Conservation (phyloP, 2,888 invertebrate genomes). For the Tachina lurida region DNA sequence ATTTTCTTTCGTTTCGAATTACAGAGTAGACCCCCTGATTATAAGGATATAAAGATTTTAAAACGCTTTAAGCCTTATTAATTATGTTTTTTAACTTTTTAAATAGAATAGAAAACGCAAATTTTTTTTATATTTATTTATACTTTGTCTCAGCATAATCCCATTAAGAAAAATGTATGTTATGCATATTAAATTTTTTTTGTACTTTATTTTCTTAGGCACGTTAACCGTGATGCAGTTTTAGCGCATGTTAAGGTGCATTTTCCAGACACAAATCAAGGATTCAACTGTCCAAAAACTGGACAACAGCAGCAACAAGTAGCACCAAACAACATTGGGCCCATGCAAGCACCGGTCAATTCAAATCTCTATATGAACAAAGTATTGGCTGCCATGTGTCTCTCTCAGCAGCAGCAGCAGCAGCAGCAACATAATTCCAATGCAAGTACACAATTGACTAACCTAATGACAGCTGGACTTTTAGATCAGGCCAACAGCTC, state of each 20-base stretch:
- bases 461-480: slow-evolving; percentile 77
- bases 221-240: slow-evolving; percentile 86
- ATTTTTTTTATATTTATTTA: too few relatives aligned
- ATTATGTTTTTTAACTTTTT: too few relatives aligned
- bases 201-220: slow-evolving; percentile 81
- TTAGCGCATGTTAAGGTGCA: slow-evolving; percentile 87
- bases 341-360: slow-evolving; percentile 79
- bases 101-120: too few relatives aligned
- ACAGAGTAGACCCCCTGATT: too few relatives aligned
- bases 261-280: slow-evolving; percentile 82
- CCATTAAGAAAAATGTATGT: too few relatives aligned
- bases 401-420: slow-evolving; percentile 77
- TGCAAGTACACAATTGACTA: slow-evolving; percentile 77
- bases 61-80: too few relatives aligned
- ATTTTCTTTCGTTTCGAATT: too few relatives aligned
- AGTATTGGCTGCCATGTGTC: slow-evolving; percentile 82
- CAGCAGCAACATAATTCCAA: slow-evolving; percentile 63
- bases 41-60: too few relatives aligned
- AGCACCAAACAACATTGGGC: slow-evolving; percentile 72
- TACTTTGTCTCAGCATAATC: too few relatives aligned
- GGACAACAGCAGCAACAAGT: slow-evolving; percentile 56
- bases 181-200: too few relatives aligned
- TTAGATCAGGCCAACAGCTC: slow-evolving; percentile 79
- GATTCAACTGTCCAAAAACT: slow-evolving; percentile 69
- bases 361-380: slow-evolving; percentile 81